Evolutionary conservation across 2,113 vertebrate species (phyloP).

Genomic region (Potamarius usumacintae): DNA sequence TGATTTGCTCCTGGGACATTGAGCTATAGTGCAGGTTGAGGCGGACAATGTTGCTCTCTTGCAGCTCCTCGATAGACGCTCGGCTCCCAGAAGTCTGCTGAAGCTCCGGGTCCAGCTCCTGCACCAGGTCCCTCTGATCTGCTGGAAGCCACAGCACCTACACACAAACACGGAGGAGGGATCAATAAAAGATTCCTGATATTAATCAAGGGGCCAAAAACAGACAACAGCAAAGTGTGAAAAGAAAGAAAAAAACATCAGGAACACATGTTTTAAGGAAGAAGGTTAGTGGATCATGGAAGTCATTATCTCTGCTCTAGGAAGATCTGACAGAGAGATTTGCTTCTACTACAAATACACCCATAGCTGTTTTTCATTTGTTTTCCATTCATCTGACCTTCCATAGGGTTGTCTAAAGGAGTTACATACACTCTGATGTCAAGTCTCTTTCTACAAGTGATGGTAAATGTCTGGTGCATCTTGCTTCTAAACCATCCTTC

Average conservation of each 20-base stretch:
- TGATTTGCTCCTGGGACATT: conserved; percentile 79
- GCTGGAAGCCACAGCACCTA: conserved; percentile 83
- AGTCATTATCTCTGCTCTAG: background rate
- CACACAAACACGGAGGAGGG: background rate
- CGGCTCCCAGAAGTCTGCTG: conserved; percentile 76
- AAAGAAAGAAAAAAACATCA: background rate
- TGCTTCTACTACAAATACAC: background rate
- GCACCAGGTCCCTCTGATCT: conserved; percentile 70
- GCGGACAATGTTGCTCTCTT: conserved; percentile 69
- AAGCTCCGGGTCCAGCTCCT: conserved; percentile 72
- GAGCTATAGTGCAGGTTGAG: conserved; percentile 85
- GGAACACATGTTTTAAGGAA: background rate
- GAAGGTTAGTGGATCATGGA: background rate
- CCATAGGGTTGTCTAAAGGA: background rate
- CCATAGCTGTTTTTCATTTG: background rate
- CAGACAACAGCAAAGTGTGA: no score
- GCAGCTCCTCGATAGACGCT: conserved; percentile 71
- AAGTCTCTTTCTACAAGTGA: background rate
- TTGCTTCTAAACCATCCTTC: background rate
- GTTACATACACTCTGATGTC: background rate
- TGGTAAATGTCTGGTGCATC: background rate
- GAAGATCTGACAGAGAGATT: background rate
- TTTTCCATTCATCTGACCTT: background rate
- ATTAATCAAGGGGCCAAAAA: no score
- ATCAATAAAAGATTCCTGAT: background rate